Percentiles rank a stretch among this genome's conserved stretches.
Conservation (phyloP, 2,113 vertebrate species). For the Lagopus leucura region DNA sequence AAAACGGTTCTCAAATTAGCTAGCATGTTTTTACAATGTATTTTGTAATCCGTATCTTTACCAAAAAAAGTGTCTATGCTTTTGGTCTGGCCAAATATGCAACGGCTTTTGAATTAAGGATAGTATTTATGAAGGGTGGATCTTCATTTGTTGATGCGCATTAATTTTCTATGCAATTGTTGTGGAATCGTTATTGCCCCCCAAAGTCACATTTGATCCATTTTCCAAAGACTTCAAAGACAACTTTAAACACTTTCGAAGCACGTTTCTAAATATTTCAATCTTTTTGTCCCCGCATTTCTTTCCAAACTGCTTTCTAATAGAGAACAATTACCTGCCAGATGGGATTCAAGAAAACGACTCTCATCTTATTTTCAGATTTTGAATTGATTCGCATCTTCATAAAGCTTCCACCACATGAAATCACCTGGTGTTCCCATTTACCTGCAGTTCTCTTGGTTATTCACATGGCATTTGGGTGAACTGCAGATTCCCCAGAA, state of each 20-base stretch:
- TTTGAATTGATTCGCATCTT: neutral
- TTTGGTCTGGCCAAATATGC: slow-evolving; percentile 76
- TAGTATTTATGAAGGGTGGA: slow-evolving; percentile 77
- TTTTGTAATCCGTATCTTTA: slow-evolving; percentile 83
- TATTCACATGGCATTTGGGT: neutral
- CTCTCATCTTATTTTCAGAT: slow-evolving; percentile 12
- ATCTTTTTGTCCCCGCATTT: neutral
- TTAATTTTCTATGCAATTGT: slow-evolving; percentile 64
- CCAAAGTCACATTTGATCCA: slow-evolving; percentile 19
- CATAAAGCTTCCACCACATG: slow-evolving; percentile 11
- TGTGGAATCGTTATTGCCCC: slow-evolving; percentile 39
- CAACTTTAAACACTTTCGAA: slow-evolving; percentile 45
- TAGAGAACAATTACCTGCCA: slow-evolving; percentile 16
- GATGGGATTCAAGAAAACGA: neutral
- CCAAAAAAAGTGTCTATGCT: slow-evolving; percentile 59
- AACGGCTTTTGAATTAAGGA: slow-evolving; percentile 56
- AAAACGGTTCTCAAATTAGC: slow-evolving; percentile 77
- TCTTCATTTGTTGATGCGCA: slow-evolving; percentile 54
- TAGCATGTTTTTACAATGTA: slow-evolving; percentile 77
- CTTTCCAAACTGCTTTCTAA: slow-evolving; percentile 48
- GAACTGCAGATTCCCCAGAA: neutral
- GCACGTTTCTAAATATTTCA: slow-evolving; percentile 47
- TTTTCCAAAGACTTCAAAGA: slow-evolving; percentile 56
- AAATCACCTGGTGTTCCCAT: neutral
- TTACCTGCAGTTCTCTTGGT: neutral